Conservation (phyloP, 2,888 invertebrate genomes). For the Dioctria linearis region DNA sequence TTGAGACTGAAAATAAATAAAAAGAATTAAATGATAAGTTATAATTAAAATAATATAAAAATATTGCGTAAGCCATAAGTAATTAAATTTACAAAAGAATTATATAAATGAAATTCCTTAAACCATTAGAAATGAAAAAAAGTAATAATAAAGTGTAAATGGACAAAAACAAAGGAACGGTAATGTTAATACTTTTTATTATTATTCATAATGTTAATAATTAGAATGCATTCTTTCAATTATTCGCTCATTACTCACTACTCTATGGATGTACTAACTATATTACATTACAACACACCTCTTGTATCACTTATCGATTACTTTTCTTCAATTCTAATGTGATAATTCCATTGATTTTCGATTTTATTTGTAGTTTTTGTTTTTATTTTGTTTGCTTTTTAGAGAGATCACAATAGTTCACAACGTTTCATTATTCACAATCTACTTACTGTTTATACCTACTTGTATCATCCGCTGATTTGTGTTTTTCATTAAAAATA, state of each 20-base stretch:
- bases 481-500: not conserved
- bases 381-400: not conserved
- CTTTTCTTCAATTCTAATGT: constrained; percentile 18
- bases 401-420: constrained; percentile 46
- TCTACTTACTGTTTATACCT: not conserved
- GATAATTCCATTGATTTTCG: constrained; percentile 28
- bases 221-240: constrained; percentile 23
- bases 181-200: not conserved
- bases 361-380: not conserved
- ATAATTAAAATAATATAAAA: too few relatives aligned
- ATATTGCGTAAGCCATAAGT: too few relatives aligned
- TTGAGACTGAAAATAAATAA: too few relatives aligned
- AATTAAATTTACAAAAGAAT: too few relatives aligned
- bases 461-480: not conserved
- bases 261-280: not conserved
- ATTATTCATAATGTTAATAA: constrained; percentile 1
- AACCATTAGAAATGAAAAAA: not conserved
- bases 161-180: not conserved
- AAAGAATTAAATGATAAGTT: too few relatives aligned
- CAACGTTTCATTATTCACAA: constrained; percentile 34
- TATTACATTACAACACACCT: constrained; percentile 19
- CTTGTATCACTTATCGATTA: constrained; percentile 7
- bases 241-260: constrained; percentile 13
- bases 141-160: not conserved
- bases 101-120: too few relatives aligned